Evolutionary conservation across 1,140 invertebrate species (phyloP).

Genomic region (Lasaia peninsularis): DNA sequence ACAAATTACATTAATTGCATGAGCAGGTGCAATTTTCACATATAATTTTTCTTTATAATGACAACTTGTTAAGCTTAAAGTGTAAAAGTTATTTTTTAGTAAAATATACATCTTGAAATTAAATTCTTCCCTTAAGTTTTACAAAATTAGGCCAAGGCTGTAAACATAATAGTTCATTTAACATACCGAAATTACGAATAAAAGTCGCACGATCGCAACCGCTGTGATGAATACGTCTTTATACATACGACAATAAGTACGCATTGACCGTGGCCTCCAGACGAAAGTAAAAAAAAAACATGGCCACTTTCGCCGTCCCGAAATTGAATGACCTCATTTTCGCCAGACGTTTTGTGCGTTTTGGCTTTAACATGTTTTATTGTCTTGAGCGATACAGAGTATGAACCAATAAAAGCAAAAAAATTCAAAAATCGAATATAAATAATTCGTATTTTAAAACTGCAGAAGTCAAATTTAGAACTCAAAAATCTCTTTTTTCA

Average conservation of each 20-base stretch:
- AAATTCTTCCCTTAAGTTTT: not conserved
- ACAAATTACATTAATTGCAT: too few species aligned
- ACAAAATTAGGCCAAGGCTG: constrained; percentile 3
- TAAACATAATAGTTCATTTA: not conserved
- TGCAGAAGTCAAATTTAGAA: too few species aligned
- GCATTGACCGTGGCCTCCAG: constrained; percentile 52
- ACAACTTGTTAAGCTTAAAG: too few species aligned
- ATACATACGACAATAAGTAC: constrained; percentile 37
- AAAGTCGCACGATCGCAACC: constrained; percentile 9
- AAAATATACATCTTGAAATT: not conserved
- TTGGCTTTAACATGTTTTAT: constrained; percentile 35
- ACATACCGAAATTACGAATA: constrained; percentile 4
- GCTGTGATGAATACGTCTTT: constrained; percentile 26
- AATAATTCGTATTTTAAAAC: too few species aligned
- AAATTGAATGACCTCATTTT: constrained; percentile 57
- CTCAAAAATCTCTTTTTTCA: too few species aligned
- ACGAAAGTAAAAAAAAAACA: constrained; percentile 53
- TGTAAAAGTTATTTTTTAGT: too few species aligned
- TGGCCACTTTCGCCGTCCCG: constrained; percentile 41
- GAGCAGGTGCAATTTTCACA: too few species aligned
- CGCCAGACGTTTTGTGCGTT: constrained; percentile 29
- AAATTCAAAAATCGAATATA: not conserved
- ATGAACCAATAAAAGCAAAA: not conserved
- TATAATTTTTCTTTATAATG: too few species aligned
- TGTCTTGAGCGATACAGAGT: constrained; percentile 17